Conservation (phyloP, 2,113 vertebrate genomes). For the Nothoprocta pentlandii region DNA sequence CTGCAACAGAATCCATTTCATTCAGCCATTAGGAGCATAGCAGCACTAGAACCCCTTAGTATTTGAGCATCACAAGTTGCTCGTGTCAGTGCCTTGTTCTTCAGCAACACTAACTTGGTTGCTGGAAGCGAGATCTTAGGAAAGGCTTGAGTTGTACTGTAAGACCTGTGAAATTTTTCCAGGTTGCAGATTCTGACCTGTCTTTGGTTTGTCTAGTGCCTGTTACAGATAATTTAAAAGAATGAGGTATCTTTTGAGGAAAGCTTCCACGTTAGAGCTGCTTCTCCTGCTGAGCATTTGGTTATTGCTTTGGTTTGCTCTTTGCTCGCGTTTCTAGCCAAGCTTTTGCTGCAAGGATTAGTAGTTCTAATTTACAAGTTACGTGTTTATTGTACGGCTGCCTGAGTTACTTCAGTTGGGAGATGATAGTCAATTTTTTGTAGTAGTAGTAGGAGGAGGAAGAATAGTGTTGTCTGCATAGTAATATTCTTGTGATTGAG, state of each 20-base stretch:
- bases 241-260: neutral
- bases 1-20: slow-evolving; percentile 14
- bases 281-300: neutral
- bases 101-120: neutral
- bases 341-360: neutral
- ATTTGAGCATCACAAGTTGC: neutral
- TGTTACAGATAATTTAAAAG: neutral
- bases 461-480: neutral
- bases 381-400: neutral
- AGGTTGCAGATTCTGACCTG: neutral
- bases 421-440: neutral
- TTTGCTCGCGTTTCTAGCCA: slow-evolving; percentile 1
- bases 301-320: neutral
- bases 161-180: neutral
- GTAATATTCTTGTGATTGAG: slow-evolving; percentile 2
- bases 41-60: neutral
- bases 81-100: neutral
- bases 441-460: neutral
- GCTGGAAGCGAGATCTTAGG: neutral
- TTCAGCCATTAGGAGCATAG: slow-evolving; percentile 12
- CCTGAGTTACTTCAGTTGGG: neutral
- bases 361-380: slow-evolving; percentile 4
- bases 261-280: neutral
- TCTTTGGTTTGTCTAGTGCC: neutral
- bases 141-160: neutral